Base-by-base conservation (phyloP, 1,140 invertebrate genomes). In the Lepidurus apus region DNA sequence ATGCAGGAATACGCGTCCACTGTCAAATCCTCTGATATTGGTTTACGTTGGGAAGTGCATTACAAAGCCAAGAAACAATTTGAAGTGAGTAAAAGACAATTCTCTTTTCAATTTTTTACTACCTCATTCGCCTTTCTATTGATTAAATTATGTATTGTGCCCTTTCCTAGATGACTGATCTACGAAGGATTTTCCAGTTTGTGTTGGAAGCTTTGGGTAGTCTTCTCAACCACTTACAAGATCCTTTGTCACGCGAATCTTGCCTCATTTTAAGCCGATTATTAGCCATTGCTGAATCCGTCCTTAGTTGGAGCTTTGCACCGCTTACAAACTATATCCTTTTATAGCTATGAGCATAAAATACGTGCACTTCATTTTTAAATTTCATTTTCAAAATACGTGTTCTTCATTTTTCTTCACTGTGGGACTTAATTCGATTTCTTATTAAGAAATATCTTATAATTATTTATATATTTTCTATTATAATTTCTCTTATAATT, bases 1-100 rank as follows among this genome's bases (percentile, higher is more conserved):
- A 90, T 96, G 86, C 92, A 93, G 88, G 95, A 97, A 85, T 95
- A 94, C 87, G 91, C 92, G 73, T 92, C 89, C 53, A 93, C 93
- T n/a, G 88, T 91, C 0, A 92, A 94, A 83, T 93, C 93, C 8
- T 91, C 92, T 26, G 93, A 94, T 86, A 91, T 95, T 73, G 93
- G 93, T 10, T 84, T 96, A 65, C 91, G 93, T 17, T 95, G 92
- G 92, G 93, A 94, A 85, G 89, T 91, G n/a, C 93, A 96, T 85
- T 91, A 91, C 81, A 90, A 90, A 83, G 90, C 92, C 42, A 96
- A 96, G 84, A 91, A 91, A 82, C 88, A 91, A 73, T 96, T 96
- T 89, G 93, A 96, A 87, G 89, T 89, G 83, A 80, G 65, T 80
- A 5, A 13, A 7, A 5, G 13, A 8, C 73, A 21, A n/a, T 43